phyloP scores from a whole-genome alignment of 2,113 vertebrate genomes.

The Cyrtonyx montezumae region DNA sequence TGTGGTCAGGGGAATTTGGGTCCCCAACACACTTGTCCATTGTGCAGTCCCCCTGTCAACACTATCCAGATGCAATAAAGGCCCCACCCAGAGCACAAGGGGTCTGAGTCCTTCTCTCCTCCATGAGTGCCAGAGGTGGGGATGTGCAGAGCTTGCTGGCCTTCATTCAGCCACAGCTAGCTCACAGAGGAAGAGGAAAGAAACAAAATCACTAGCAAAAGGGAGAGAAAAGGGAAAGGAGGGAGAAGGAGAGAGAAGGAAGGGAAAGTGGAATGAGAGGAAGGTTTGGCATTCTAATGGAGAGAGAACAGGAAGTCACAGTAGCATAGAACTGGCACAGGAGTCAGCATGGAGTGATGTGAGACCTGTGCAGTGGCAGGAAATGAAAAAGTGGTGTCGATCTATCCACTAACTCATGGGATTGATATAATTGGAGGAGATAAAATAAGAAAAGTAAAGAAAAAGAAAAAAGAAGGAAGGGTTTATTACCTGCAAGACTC shows the following conservation, averaged over 20 bases:
- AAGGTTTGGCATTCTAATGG: background rate
- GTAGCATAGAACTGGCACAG: background rate
- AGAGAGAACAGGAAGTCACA: background rate
- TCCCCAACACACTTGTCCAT: no score
- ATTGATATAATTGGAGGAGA: background rate
- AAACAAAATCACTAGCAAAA: accelerated
- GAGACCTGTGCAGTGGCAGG: background rate
- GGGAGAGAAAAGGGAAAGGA: background rate
- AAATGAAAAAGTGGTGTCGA: background rate
- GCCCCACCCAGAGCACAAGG: accelerated
- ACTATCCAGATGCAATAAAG: background rate
- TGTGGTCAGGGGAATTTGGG: no score
- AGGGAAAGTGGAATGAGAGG: background rate
- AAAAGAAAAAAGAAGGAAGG: no score
- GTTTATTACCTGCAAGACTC: accelerated
- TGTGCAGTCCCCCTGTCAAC: background rate
- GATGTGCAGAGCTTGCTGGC: accelerated
- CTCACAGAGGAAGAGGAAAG: no score
- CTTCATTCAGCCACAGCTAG: background rate
- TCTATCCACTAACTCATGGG: background rate
- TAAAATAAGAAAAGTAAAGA: no score
- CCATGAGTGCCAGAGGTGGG: background rate
- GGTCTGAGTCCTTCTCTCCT: accelerated
- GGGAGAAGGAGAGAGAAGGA: background rate
- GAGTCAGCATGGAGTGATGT: accelerated